Evolutionary conservation across 2,888 invertebrate species (phyloP).

Genomic region (Volucella zonaria): DNA sequence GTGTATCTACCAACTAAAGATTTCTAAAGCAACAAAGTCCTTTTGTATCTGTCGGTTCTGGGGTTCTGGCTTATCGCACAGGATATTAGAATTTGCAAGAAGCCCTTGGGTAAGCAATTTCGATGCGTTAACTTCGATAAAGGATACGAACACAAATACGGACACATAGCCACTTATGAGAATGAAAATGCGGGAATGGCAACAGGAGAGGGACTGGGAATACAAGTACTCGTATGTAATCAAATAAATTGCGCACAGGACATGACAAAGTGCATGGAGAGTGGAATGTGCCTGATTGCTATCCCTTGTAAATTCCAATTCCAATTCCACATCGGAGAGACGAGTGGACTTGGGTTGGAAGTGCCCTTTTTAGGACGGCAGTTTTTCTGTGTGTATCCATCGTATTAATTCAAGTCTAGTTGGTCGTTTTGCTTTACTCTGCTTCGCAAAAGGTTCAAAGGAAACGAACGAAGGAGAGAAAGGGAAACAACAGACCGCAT

Average conservation of each 20-base stretch:
- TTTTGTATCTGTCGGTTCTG: slow-evolving; percentile 36
- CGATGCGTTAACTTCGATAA: slow-evolving; percentile 57
- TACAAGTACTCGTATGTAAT: slow-evolving; percentile 23
- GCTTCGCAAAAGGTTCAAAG: slow-evolving; percentile 28
- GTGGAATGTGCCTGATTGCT: slow-evolving; percentile 59
- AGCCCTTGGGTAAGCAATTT: slow-evolving; percentile 64
- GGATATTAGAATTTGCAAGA: slow-evolving; percentile 50
- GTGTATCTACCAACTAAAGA: neutral
- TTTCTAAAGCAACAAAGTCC: slow-evolving; percentile 45
- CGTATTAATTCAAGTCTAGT: slow-evolving; percentile 27
- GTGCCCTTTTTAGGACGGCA: slow-evolving; percentile 22
- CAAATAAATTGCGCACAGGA: slow-evolving; percentile 64
- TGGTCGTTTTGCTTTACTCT: slow-evolving; percentile 35
- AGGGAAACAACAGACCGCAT: slow-evolving; percentile 51
- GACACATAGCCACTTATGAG: neutral
- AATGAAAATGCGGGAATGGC: neutral
- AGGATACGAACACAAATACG: neutral
- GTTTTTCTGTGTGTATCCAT: slow-evolving; percentile 15
- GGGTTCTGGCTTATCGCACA: slow-evolving; percentile 51
- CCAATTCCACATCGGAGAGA: slow-evolving; percentile 9
- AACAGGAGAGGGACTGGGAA: neutral
- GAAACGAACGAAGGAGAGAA: slow-evolving; percentile 48
- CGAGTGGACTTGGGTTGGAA: slow-evolving; percentile 12
- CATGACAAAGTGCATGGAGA: slow-evolving; percentile 37
- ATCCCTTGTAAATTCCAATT: slow-evolving; percentile 41